Evolutionary conservation across 2,113 vertebrate genomes (phyloP).

Genomic region (Steatornis caripensis): DNA sequence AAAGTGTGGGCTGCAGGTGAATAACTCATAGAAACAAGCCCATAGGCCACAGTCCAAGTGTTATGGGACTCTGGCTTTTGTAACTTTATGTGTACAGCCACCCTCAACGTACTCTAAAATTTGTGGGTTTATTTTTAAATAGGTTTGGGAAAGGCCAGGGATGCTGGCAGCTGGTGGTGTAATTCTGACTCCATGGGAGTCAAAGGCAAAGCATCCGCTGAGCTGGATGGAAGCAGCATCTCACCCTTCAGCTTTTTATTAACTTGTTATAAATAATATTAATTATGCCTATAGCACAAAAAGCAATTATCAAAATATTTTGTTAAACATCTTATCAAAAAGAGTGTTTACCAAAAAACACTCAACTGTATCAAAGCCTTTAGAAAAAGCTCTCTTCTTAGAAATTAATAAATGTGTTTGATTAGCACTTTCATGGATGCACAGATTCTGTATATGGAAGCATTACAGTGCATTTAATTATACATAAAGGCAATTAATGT

Average conservation of each 20-base stretch:
- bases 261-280: not conserved
- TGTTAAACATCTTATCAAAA: not conserved
- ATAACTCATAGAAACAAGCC: not conserved
- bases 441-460: slow-evolving; percentile 7
- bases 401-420: slow-evolving; percentile 59
- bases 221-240: not conserved
- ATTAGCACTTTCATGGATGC: slow-evolving; percentile 41
- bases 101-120: too few relatives aligned
- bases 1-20: not conserved
- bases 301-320: slow-evolving; percentile 43
- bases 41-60: not conserved
- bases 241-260: not conserved
- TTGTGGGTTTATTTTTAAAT: too few relatives aligned
- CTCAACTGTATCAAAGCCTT: slow-evolving; percentile 8
- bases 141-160: not conserved
- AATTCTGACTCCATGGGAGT: fast-evolving
- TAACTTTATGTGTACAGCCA: fast-evolving
- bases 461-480: slow-evolving; percentile 54
- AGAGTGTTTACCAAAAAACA: slow-evolving; percentile 13
- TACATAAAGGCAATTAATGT: slow-evolving; percentile 57
- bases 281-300: not conserved
- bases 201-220: not conserved
- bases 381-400: not conserved
- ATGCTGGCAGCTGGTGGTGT: not conserved
- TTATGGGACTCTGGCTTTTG: fast-evolving